These are phyloP conservation scores for Mactra quadrangularis DNA, from an alignment of 1,140 invertebrate species.

Conservation along the genomic window DNA sequence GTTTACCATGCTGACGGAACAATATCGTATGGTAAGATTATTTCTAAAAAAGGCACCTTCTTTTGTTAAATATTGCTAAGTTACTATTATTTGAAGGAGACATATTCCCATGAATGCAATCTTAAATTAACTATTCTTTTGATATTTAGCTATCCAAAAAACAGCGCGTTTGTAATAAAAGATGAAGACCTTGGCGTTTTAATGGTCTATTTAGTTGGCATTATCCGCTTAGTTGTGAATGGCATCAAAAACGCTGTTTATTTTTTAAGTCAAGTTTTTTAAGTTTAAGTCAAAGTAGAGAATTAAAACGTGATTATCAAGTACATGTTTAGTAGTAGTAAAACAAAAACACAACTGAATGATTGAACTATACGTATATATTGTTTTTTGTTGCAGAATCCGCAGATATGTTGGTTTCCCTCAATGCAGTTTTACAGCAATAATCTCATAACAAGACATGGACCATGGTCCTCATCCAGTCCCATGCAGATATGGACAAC, in stretches of 20 bases:
- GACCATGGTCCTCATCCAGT: no score
- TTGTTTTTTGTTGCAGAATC: conserved; percentile 70
- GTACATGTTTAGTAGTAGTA: not conserved
- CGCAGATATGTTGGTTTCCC: no score
- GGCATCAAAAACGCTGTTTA: not conserved
- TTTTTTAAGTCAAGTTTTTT: no score
- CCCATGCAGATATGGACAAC: no score
- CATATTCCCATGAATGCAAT: not conserved
- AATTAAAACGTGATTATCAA: not conserved
- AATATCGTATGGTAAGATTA: conserved; percentile 80
- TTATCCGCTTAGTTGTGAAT: not conserved
- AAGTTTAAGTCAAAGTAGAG: not conserved
- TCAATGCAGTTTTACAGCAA: no score
- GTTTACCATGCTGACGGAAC: no score
- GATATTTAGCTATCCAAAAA: no score
- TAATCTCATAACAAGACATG: no score
- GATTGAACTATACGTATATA: not conserved
- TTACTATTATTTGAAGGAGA: not conserved
- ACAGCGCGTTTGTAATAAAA: no score
- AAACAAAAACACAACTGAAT: not conserved
- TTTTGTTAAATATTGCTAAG: no score
- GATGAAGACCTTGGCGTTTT: no score
- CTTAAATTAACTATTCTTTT: not conserved
- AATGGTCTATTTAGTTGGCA: not conserved
- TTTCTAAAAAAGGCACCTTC: no score